Conservation (phyloP, 2,113 vertebrate species). For the Dipodomys spectabilis region DNA sequence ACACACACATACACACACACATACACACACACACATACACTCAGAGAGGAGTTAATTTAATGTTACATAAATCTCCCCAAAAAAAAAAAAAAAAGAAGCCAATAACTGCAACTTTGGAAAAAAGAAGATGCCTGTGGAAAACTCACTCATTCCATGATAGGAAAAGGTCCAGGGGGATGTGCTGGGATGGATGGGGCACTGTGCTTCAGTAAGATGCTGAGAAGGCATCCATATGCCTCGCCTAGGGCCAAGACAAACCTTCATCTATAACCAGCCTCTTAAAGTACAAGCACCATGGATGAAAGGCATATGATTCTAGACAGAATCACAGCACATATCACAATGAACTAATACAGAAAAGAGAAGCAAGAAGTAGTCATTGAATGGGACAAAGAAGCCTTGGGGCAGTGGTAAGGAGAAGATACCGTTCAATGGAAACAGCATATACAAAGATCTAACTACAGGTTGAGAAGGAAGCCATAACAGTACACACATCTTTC, state of each 20-base stretch:
- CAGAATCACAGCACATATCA: background rate
- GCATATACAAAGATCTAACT: background rate
- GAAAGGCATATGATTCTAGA: background rate
- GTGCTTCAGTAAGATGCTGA: background rate
- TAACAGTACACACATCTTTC: background rate
- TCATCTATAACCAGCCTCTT: background rate
- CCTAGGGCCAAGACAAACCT: background rate
- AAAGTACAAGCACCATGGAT: background rate
- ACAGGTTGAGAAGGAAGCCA: background rate
- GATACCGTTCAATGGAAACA: background rate
- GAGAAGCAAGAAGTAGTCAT: background rate
- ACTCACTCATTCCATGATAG: background rate
- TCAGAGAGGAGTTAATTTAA: background rate
- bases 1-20: too few species aligned
- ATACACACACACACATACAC: too few species aligned
- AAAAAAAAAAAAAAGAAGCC: background rate
- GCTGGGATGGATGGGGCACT: background rate
- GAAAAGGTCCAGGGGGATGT: background rate
- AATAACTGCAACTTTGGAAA: background rate
- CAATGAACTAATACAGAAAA: background rate
- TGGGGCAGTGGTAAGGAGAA: background rate
- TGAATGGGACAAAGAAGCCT: background rate
- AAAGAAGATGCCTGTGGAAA: slow-evolving; percentile 11
- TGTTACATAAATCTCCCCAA: background rate
- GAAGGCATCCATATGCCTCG: background rate